phyloP scores from a whole-genome alignment of 2,113 vertebrate species.

The Erythrolamprus reginae region DNA sequence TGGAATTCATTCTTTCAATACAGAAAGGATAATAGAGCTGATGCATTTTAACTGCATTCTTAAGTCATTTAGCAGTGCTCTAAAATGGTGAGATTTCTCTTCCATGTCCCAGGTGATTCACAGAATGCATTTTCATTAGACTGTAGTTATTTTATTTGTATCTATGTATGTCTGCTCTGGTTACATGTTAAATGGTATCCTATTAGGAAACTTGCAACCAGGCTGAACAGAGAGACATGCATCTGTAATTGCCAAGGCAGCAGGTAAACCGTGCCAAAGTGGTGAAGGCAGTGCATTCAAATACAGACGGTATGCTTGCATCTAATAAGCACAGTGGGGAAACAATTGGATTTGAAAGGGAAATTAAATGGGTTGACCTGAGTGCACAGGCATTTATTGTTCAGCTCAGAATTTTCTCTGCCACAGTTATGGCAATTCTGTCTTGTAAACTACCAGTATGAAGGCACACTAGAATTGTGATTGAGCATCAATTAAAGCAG shows the following conservation, averaged over 20 bases:
- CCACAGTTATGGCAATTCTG: slow-evolving; percentile 53
- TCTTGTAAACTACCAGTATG: slow-evolving; percentile 54
- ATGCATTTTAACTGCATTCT: not conserved
- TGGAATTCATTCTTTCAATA: not conserved
- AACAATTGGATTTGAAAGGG: slow-evolving; percentile 65
- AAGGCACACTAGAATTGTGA: slow-evolving; percentile 49
- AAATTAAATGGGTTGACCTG: slow-evolving; percentile 69
- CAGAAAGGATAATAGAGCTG: not conserved
- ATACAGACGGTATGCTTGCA: slow-evolving; percentile 47
- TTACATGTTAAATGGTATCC: not conserved
- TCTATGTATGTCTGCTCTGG: not conserved
- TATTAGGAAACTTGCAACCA: slow-evolving; percentile 31
- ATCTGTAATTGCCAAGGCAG: slow-evolving; percentile 50
- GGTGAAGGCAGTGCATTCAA: slow-evolving; percentile 46
- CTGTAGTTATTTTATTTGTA: not conserved
- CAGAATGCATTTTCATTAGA: not conserved
- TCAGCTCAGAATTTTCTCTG: slow-evolving; percentile 45
- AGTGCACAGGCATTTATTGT: slow-evolving; percentile 58
- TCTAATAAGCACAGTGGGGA: slow-evolving; percentile 64
- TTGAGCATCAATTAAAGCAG: slow-evolving; percentile 47
- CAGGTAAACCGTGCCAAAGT: slow-evolving; percentile 33
- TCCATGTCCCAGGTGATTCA: not conserved
- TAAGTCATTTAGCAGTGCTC: not conserved
- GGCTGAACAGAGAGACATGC: slow-evolving; percentile 20
- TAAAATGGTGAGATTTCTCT: not conserved